phyloP scores from a whole-genome alignment of 1,140 invertebrate genomes.

The Magallana ariakensis region DNA sequence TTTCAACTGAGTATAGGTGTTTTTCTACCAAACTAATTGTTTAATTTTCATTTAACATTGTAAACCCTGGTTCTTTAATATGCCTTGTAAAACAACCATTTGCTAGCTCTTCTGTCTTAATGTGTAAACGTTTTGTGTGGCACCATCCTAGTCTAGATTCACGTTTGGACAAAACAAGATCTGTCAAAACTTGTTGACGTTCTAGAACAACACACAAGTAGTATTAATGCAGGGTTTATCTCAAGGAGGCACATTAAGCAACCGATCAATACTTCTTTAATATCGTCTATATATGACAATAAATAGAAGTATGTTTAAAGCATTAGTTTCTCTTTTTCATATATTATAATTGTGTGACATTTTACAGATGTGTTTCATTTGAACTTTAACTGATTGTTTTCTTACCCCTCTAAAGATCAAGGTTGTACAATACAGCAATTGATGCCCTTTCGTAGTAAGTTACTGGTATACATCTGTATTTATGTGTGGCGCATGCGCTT shows the following conservation, averaged over 20 bases:
- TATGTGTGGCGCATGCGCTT: constrained; percentile 54
- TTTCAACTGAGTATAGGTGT: no score
- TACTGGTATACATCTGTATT: constrained; percentile 41
- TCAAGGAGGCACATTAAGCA: no score
- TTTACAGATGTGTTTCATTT: not conserved
- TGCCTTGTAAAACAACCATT: no score
- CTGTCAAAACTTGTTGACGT: not conserved
- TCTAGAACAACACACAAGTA: not conserved
- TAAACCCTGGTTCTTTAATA: no score
- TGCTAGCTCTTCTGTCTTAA: not conserved
- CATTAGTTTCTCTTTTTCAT: no score
- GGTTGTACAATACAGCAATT: constrained; percentile 77
- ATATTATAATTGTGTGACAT: no score
- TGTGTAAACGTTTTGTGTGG: not conserved
- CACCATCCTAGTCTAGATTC: not conserved
- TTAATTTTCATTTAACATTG: no score
- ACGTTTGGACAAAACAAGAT: not conserved
- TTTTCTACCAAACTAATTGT: no score
- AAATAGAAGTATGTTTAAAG: no score
- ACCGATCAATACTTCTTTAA: no score
- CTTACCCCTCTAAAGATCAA: constrained; percentile 71
- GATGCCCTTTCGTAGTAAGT: constrained; percentile 80
- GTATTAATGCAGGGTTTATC: not conserved
- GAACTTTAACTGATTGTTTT: constrained; percentile 50
- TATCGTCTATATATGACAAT: no score